Conservation (phyloP, 2,797 vertebrate species). For the Channa striata region DNA sequence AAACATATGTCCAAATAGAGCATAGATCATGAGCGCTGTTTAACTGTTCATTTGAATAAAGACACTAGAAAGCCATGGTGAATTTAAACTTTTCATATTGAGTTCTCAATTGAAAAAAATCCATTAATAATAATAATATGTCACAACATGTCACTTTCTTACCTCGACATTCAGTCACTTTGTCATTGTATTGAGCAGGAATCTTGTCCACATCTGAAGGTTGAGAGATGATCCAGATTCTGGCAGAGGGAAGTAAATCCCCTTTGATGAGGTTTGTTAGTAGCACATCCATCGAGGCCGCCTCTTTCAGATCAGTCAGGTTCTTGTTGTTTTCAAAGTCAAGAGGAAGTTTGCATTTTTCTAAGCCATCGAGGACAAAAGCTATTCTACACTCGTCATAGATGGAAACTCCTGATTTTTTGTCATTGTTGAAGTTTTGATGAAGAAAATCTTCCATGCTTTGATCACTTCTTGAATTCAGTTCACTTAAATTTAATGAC, state of each 20-base stretch:
- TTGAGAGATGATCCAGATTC: constrained; percentile 53
- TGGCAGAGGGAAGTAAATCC: constrained; percentile 35
- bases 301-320: constrained; percentile 6
- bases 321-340: constrained; percentile 45
- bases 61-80: too few species aligned
- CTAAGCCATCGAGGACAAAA: constrained; percentile 74
- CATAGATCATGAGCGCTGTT: too few species aligned
- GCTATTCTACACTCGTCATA: constrained; percentile 39
- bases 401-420: rapidly evolving
- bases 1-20: too few species aligned
- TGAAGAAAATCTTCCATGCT: constrained; percentile 53
- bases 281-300: constrained; percentile 23
- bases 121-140: too few species aligned
- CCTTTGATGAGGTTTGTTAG: constrained; percentile 58
- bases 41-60: too few species aligned
- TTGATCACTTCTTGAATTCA: constrained; percentile 32
- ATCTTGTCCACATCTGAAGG: constrained; percentile 45
- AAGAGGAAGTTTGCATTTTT: constrained; percentile 49
- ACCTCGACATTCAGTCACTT: constrained; percentile 55
- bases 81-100: too few species aligned
- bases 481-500: constrained; percentile 46
- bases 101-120: too few species aligned
- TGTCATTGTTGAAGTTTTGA: neutral
- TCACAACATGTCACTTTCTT: constrained; percentile 4
- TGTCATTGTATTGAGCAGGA: neutral